Base-by-base conservation (phyloP, 2,888 invertebrate species). In the Tridacna gigas region DNA sequence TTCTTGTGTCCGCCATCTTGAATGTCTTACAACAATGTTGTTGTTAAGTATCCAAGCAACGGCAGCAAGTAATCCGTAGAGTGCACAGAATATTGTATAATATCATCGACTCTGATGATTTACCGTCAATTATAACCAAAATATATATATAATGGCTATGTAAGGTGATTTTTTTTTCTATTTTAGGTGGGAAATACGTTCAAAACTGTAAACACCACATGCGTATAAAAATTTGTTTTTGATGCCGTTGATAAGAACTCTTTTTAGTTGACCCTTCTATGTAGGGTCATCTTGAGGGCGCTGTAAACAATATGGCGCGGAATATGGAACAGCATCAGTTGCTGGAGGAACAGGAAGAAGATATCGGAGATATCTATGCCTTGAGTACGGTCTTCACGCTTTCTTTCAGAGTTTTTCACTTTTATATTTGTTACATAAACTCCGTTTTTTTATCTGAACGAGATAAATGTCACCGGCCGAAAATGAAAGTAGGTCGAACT, bases 291-390 rank as follows among this genome's bases (percentile, higher is more conserved):
- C 0, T 37, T 20, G 71, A 12, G 12, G 71, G 71, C 25, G 51
- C 7, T 45, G 26, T 11, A 67, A 25, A 4, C 82, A 88, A 86
- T 82, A 88, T 88, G 88, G 88, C 88, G 88, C 84, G 84, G 82
- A 86, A 74, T 78, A 56, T 79, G 67, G 86, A 86, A 56, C 60
- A 74, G 13, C 48, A 71, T 25, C 63, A 74, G n/a, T 69, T 75
- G 51, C 67, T 77, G 67, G 45, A 80, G 60, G 77, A 77, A 77
- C 25, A 69, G 13, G 67, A 82, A 12, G 61, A 60, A 37, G 28
- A 74, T 28, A 75, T 45, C 60, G 22, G 69, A 37, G 80, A 80
- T 28, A 80, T 75, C 18, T 80, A 80, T 61, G 67, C 80, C n/a
- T 25, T 26, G 7, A 74, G 80, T 80, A 80, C 47, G 79, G 25